Conservation (phyloP, 64 coral and sea anemone species). For the Montipora foliosa region DNA sequence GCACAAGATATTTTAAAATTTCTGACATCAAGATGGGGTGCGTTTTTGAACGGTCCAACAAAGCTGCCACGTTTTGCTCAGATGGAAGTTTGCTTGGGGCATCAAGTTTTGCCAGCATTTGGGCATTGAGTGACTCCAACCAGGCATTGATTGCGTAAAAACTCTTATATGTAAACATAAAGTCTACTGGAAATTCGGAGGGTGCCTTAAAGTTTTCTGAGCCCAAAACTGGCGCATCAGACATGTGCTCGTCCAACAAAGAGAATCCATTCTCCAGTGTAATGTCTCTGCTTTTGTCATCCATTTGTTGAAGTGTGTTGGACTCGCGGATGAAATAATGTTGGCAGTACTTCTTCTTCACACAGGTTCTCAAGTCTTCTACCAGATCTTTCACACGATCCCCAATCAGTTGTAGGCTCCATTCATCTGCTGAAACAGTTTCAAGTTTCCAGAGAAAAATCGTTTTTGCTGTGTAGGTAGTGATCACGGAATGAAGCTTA, state of each 20-base stretch:
- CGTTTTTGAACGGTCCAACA: constrained; percentile 46
- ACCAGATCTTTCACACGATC: constrained; percentile 60
- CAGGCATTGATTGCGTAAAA: constrained; percentile 55
- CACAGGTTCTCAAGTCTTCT: constrained; percentile 53
- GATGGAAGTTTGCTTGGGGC: constrained; percentile 36
- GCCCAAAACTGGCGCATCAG: constrained; percentile 44
- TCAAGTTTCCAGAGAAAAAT: constrained; percentile 59
- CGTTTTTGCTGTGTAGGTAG: constrained; percentile 63
- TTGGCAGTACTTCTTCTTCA: constrained; percentile 45
- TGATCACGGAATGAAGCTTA: constrained; percentile 51
- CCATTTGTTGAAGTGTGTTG: constrained; percentile 64
- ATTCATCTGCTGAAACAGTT: constrained; percentile 43
- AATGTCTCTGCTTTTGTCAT: constrained; percentile 36
- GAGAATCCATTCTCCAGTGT: constrained; percentile 51
- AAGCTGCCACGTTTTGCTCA: constrained; percentile 16
- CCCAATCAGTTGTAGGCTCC: constrained; percentile 23
- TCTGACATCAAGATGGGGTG: constrained; percentile 65
- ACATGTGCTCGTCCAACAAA: constrained; percentile 55
- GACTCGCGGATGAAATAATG: constrained; percentile 48
- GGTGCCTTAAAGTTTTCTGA: constrained; percentile 30
- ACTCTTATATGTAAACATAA: constrained; percentile 66
- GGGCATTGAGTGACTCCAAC: constrained; percentile 64
- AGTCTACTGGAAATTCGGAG: constrained; percentile 42
- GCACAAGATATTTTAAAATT: constrained; percentile 63
- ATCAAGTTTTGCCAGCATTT: constrained; percentile 59